Conservation (phyloP, 2,888 invertebrate species). For the Rhabditophanes sp. region DNA sequence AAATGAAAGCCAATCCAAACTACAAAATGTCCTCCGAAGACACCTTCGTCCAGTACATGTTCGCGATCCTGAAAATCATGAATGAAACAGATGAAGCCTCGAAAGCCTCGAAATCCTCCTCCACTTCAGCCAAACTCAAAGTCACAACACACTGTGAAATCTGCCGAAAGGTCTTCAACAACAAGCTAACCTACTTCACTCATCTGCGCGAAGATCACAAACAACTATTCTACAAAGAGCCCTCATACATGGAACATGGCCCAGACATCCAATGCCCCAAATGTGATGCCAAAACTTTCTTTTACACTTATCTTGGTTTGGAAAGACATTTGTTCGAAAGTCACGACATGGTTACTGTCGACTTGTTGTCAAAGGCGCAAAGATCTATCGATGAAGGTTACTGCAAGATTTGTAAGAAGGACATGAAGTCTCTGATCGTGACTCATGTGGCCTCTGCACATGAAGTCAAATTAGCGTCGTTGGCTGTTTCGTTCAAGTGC, state of each 20-base stretch:
- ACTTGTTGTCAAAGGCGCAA: conserved; percentile 86
- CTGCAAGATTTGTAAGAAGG: conserved; percentile 83
- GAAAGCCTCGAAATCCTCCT: conserved; percentile 4
- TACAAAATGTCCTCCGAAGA: too few relatives aligned
- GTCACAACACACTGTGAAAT: conserved; percentile 27
- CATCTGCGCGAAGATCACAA: conserved; percentile 30
- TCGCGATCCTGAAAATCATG: too few relatives aligned
- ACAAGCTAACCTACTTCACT: conserved; percentile 22
- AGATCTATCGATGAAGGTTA: conserved; percentile 81
- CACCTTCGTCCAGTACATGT: too few relatives aligned
- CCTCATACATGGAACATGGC: conserved; percentile 30
- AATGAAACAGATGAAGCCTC: too few relatives aligned
- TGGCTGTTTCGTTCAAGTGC: conserved; percentile 40
- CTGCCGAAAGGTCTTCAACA: conserved; percentile 21
- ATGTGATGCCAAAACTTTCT: conserved; percentile 48
- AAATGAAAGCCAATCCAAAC: too few relatives aligned
- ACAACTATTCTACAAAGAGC: conserved; percentile 23
- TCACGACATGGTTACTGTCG: conserved; percentile 81
- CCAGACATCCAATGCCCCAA: conserved; percentile 38
- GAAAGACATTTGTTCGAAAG: conserved; percentile 83
- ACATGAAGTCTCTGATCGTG: too few relatives aligned
- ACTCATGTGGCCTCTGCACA: conserved; percentile 42
- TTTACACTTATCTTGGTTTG: conserved; percentile 89
- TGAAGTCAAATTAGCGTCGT: conserved; percentile 34
- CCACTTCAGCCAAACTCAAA: conserved; percentile 1